phyloP scores from a whole-genome alignment of 2,888 invertebrate genomes.

The Argyra leucocephala region DNA sequence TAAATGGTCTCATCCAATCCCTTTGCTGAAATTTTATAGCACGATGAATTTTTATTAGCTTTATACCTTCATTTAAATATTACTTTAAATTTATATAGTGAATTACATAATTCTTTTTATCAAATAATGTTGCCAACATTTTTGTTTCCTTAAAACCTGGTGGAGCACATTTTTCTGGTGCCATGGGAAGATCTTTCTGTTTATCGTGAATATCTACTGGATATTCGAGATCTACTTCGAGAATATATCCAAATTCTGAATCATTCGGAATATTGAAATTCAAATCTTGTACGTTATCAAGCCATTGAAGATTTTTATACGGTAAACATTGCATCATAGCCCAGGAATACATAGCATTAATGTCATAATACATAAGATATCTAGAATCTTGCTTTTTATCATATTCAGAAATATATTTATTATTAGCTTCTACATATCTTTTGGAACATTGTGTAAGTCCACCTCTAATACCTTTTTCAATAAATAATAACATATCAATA shows the following conservation, averaged over 20 bases:
- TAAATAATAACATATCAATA: constrained; percentile 15
- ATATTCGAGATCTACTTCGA: constrained; percentile 28
- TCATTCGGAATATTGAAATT: constrained; percentile 20
- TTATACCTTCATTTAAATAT: constrained; percentile 18
- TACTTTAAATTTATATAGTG: constrained; percentile 31
- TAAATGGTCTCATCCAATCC: constrained; percentile 30
- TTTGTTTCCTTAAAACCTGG: constrained; percentile 23
- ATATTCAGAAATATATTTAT: constrained; percentile 12
- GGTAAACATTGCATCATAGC: constrained; percentile 25
- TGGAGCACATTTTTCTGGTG: constrained; percentile 25
- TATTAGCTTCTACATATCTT: constrained; percentile 13
- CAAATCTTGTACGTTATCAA: constrained; percentile 13
- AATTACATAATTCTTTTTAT: constrained; percentile 31
- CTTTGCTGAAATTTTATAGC: constrained; percentile 32
- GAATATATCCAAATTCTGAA: constrained; percentile 25
- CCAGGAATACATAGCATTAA: constrained; percentile 22
- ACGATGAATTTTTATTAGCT: constrained; percentile 27
- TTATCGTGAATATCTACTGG: constrained; percentile 25
- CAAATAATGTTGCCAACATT: constrained; percentile 26
- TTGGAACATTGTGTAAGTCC: constrained; percentile 11
- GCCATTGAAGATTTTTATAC: constrained; percentile 24
- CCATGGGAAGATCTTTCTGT: constrained; percentile 31
- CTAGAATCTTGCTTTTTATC: constrained; percentile 13
- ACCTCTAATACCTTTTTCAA: constrained; percentile 13
- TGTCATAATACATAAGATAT: constrained; percentile 16